These are phyloP conservation scores for Acrobeloides nanus DNA, from an alignment of 2,888 invertebrate genomes.

Conservation along the genomic window DNA sequence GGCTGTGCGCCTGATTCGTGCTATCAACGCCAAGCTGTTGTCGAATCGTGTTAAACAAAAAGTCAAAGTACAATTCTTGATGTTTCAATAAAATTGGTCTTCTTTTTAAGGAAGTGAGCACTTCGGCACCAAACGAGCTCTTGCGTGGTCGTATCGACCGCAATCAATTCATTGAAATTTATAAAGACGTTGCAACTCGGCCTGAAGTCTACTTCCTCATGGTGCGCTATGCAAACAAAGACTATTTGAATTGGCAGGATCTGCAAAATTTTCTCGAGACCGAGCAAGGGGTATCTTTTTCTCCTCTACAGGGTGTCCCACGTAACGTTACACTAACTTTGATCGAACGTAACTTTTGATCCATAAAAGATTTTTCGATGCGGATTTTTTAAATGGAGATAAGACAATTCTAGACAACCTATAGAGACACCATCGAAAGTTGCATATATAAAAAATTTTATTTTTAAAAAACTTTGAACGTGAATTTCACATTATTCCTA, in stretches of 20 bases:
- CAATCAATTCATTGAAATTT: conserved; percentile 60
- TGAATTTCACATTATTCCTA: too few relatives aligned
- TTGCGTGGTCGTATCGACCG: conserved; percentile 58
- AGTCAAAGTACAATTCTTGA: conserved; percentile 57
- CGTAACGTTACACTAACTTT: too few relatives aligned
- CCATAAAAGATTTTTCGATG: too few relatives aligned
- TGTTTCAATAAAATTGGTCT: conserved; percentile 5
- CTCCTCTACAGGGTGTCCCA: too few relatives aligned
- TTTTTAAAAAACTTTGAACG: too few relatives aligned
- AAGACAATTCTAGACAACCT: too few relatives aligned
- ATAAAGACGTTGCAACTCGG: conserved; percentile 62
- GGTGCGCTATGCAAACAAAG: conserved; percentile 61
- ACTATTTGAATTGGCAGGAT: conserved; percentile 61
- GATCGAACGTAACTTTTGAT: too few relatives aligned
- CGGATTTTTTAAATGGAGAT: too few relatives aligned
- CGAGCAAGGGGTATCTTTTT: conserved; percentile 60
- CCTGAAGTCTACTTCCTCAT: conserved; percentile 63
- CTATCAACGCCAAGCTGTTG: conserved; percentile 58
- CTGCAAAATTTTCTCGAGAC: conserved; percentile 62
- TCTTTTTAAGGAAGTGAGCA: conserved; percentile 19
- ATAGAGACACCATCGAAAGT: too few relatives aligned
- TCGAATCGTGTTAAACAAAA: conserved; percentile 59
- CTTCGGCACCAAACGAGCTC: too few relatives aligned
- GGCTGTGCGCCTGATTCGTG: conserved; percentile 35
- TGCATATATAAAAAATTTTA: background rate